A percentile compares a stretch with the other conserved stretches of the same genome.
phyloP scores from a whole-genome alignment of 1,140 invertebrate genomes.

The Marisa cornuarietis region DNA sequence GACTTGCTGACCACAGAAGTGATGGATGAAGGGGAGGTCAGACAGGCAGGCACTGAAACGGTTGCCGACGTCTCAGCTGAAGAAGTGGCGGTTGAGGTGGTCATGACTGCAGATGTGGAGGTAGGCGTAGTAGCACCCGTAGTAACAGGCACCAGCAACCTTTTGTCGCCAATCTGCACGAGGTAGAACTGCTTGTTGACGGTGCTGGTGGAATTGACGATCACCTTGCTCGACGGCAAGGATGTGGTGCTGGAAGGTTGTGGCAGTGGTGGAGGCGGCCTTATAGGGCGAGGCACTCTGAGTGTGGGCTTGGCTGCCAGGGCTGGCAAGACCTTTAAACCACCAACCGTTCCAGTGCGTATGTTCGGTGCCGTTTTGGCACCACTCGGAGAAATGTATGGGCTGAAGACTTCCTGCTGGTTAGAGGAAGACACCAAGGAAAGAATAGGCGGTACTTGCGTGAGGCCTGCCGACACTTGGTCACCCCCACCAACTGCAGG shows the following conservation, averaged over 20 bases:
- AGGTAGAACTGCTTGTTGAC: conserved; percentile 12
- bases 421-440: neutral
- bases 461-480: neutral
- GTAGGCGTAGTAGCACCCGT: neutral
- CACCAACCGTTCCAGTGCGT: neutral
- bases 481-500: neutral
- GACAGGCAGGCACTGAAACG: no score
- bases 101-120: neutral
- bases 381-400: neutral
- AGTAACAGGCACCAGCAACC: conserved; percentile 1
- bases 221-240: neutral
- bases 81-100: conserved; percentile 1
- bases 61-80: neutral
- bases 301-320: neutral
- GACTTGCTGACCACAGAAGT: no score
- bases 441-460: no score
- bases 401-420: neutral
- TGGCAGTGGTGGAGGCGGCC: neutral
- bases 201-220: neutral
- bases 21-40: no score
- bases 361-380: no score
- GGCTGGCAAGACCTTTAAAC: neutral
- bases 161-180: conserved; percentile 18
- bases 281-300: neutral
- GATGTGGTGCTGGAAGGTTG: neutral